Evolutionary conservation across 2,797 vertebrate species (phyloP).

Genomic region (Streptopelia turtur): DNA sequence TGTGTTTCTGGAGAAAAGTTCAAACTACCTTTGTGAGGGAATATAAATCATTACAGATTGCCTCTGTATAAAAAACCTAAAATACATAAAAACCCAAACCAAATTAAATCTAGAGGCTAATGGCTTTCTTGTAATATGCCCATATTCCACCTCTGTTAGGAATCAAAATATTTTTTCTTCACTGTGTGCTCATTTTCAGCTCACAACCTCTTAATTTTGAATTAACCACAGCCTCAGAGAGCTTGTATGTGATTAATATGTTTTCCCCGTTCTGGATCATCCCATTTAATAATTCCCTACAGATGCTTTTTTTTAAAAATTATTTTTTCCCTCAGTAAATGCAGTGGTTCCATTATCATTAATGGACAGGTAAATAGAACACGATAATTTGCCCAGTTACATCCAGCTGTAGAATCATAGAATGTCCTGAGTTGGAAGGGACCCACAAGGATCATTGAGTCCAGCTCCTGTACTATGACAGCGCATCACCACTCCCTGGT

Average conservation of each 20-base stretch:
- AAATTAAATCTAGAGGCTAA: neutral
- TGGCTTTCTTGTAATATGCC: neutral
- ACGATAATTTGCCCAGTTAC: neutral
- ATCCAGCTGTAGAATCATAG: neutral
- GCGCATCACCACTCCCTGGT: neutral
- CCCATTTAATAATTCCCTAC: neutral
- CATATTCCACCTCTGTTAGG: neutral
- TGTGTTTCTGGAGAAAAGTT: neutral
- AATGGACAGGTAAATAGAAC: neutral
- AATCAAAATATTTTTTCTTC: neutral
- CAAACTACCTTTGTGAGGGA: neutral
- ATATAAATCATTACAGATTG: neutral
- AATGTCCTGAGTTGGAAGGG: too few species aligned
- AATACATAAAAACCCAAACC: neutral
- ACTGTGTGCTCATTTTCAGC: neutral
- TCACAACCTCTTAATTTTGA: neutral
- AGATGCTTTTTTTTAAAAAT: neutral
- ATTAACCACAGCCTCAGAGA: neutral
- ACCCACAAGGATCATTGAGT: too few species aligned
- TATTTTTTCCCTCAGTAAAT: neutral
- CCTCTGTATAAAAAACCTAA: neutral
- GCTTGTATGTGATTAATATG: neutral
- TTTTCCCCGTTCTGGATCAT: neutral
- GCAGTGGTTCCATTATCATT: neutral
- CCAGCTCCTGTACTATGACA: neutral